Evolutionary conservation across 2,888 invertebrate genomes (phyloP).

Genomic region (Oxytorus armatus): DNA sequence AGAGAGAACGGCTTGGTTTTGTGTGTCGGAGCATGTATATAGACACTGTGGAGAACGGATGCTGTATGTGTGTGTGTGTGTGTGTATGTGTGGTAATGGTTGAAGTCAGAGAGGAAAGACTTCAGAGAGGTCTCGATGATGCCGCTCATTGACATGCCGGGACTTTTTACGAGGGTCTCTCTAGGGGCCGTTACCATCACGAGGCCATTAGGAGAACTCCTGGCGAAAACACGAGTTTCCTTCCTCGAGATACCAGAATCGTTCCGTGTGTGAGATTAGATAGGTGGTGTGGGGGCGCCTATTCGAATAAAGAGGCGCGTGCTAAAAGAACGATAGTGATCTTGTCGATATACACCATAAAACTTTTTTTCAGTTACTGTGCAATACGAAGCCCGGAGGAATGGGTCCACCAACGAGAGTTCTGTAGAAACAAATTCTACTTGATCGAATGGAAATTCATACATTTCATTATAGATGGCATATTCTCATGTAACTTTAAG

Average conservation of each 20-base stretch:
- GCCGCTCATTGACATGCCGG: conserved; percentile 69
- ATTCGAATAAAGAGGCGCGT: conserved; percentile 70
- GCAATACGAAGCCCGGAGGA: not conserved
- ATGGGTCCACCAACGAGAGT: not conserved
- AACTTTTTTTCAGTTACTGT: not conserved
- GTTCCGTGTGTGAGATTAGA: conserved; percentile 33
- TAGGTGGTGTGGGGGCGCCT: not conserved
- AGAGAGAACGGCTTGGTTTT: not conserved
- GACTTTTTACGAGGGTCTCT: conserved; percentile 67
- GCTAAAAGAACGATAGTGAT: conserved; percentile 72
- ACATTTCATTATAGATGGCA: not conserved
- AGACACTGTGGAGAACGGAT: conserved; percentile 27
- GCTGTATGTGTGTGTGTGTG: no score
- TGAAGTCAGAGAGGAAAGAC: conserved; percentile 51
- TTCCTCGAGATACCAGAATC: conserved; percentile 24
- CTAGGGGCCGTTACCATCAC: conserved; percentile 58
- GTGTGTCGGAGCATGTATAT: conserved; percentile 5
- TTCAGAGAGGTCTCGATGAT: conserved; percentile 64
- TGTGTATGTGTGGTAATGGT: conserved; percentile 3
- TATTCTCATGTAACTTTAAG: not conserved
- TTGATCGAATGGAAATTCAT: not conserved
- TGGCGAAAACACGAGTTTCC: conserved; percentile 66
- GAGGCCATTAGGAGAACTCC: conserved; percentile 52
- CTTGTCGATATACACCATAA: not conserved
- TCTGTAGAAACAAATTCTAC: not conserved